Percentiles rank a stretch among this genome's conserved stretches.
Evolutionary conservation across 2,888 invertebrate species (phyloP).

Genomic region (Cryptocheilus praepositus): DNA sequence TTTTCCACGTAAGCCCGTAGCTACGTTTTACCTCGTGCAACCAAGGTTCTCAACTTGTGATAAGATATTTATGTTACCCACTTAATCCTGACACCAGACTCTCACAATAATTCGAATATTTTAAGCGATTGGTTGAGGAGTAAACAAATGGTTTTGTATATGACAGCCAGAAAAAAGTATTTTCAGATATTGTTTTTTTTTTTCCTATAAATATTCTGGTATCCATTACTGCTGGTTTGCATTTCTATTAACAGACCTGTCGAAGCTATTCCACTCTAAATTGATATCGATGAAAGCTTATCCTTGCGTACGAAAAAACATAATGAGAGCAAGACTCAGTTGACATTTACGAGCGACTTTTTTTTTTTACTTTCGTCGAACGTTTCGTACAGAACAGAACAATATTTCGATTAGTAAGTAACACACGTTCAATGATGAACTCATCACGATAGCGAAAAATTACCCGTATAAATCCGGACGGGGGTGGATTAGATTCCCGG

Average conservation of each 20-base stretch:
- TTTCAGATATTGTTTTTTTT: not conserved
- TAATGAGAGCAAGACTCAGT: too few relatives aligned
- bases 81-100: too few relatives aligned
- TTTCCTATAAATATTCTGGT: not conserved
- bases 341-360: too few relatives aligned
- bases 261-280: not conserved
- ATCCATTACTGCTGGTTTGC: too few relatives aligned
- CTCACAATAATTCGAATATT: too few relatives aligned
- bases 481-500: conserved; percentile 38
- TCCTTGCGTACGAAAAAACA: not conserved
- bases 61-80: too few relatives aligned
- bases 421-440: too few relatives aligned
- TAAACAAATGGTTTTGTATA: not conserved
- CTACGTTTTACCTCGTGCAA: not conserved
- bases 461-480: conserved; percentile 25
- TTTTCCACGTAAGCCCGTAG: too few relatives aligned
- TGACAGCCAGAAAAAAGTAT: not conserved
- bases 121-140: not conserved
- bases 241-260: not conserved
- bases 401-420: conserved; percentile 25
- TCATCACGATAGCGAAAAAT: conserved; percentile 29
- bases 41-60: too few relatives aligned
- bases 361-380: not conserved
- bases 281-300: not conserved
- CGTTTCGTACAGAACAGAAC: conserved; percentile 8